A percentile compares a stretch with the other conserved stretches of the same genome.
Conservation (phyloP, 2,113 vertebrate genomes). For the Mustela lutreola region DNA sequence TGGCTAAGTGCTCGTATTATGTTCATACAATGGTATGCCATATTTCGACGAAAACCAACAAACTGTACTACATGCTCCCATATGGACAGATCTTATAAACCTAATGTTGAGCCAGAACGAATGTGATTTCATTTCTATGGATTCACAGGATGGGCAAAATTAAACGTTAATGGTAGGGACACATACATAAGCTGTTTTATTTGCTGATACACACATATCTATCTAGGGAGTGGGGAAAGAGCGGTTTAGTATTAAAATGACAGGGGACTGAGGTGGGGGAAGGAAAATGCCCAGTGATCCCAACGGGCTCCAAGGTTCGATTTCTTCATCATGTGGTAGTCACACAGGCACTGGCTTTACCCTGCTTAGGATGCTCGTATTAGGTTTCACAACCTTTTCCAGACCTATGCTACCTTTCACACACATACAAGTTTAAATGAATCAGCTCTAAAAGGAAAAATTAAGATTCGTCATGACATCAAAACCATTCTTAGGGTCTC, state of each 20-base stretch:
- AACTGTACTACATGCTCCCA: neutral
- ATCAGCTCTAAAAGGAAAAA: conserved; percentile 14
- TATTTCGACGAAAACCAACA: neutral
- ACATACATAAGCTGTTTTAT: neutral
- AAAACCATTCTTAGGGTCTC: conserved; percentile 8
- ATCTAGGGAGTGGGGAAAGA: neutral
- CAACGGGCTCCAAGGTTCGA: neutral
- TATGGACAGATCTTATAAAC: neutral
- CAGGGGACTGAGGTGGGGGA: neutral
- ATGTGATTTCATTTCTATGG: neutral
- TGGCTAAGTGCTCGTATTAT: neutral
- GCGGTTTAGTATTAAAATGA: neutral
- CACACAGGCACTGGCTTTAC: neutral
- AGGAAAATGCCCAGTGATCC: neutral
- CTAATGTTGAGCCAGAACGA: neutral
- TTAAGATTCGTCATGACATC: neutral
- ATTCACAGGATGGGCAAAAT: neutral
- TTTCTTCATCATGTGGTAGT: neutral
- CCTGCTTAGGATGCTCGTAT: neutral
- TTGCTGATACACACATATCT: neutral
- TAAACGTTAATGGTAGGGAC: neutral
- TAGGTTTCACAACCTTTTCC: neutral
- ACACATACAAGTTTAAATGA: neutral
- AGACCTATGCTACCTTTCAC: neutral
- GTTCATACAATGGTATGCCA: neutral